A percentile compares a stretch with the other conserved stretches of the same genome.
phyloP scores from a whole-genome alignment of 1,140 invertebrate species.

The Cyclina sinensis region DNA sequence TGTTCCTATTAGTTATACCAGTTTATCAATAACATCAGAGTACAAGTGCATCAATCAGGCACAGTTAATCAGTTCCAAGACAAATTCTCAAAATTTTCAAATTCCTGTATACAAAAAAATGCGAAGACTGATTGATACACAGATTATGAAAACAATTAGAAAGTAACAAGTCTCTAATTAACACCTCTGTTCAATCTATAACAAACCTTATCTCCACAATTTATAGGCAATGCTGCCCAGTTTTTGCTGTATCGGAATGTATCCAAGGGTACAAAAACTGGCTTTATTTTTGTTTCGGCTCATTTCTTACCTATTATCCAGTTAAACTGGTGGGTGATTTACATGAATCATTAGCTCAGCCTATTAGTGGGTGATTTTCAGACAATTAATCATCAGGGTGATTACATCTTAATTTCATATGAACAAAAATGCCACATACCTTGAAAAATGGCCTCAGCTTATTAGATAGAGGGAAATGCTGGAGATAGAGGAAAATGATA shows the following conservation, averaged over 20 bases:
- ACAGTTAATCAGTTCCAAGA: neutral
- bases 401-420: conserved; percentile 42
- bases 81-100: conserved; percentile 6
- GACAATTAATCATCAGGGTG: conserved; percentile 23
- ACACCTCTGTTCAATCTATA: conserved; percentile 26
- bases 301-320: conserved; percentile 18
- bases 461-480: no score
- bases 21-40: neutral
- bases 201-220: conserved; percentile 23
- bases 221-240: conserved; percentile 1
- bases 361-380: conserved; percentile 31
- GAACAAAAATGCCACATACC: conserved; percentile 38
- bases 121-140: neutral
- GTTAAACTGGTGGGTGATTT: neutral
- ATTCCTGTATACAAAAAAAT: neutral
- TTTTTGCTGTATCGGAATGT: conserved; percentile 14
- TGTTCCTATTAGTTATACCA: no score
- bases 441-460: conserved; percentile 1
- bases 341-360: neutral
- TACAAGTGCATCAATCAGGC: neutral
- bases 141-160: conserved; percentile 26
- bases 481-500: no score
- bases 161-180: neutral
- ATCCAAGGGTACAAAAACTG: neutral
- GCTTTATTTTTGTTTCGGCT: neutral